phyloP scores from a whole-genome alignment of 2,888 invertebrate genomes.

The Watsonalla binaria region DNA sequence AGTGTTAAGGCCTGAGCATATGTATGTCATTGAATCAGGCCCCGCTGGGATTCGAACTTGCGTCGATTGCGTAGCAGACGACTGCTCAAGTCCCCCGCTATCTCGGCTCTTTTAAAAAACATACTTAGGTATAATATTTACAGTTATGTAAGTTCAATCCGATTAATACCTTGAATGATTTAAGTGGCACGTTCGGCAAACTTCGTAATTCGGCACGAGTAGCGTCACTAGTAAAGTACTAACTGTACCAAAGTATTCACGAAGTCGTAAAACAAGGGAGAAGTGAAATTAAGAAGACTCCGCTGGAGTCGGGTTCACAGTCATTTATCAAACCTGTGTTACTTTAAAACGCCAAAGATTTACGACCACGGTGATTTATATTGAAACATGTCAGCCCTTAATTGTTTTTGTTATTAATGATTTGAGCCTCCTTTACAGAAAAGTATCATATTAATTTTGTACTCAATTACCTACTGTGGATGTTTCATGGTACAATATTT shows the following conservation, averaged over 20 bases:
- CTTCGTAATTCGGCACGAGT: too few species aligned
- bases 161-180: background rate
- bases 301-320: constrained; percentile 9
- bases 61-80: too few species aligned
- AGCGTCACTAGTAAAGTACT: background rate
- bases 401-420: constrained; percentile 5
- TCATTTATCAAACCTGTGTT: constrained; percentile 36
- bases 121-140: too few species aligned
- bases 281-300: constrained; percentile 32
- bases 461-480: too few species aligned
- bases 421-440: background rate
- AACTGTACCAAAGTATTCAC: constrained; percentile 4
- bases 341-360: constrained; percentile 45
- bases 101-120: too few species aligned
- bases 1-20: too few species aligned
- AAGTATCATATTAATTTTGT: too few species aligned
- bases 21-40: too few species aligned
- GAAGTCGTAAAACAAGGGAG: constrained; percentile 28
- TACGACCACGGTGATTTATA: constrained; percentile 26
- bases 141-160: background rate
- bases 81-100: too few species aligned
- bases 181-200: background rate
- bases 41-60: too few species aligned
- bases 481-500: too few species aligned
- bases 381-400: constrained; percentile 18